Evolutionary conservation across 2,797 vertebrate species (phyloP).

Genomic region (Chelidonichthys spinosus): DNA sequence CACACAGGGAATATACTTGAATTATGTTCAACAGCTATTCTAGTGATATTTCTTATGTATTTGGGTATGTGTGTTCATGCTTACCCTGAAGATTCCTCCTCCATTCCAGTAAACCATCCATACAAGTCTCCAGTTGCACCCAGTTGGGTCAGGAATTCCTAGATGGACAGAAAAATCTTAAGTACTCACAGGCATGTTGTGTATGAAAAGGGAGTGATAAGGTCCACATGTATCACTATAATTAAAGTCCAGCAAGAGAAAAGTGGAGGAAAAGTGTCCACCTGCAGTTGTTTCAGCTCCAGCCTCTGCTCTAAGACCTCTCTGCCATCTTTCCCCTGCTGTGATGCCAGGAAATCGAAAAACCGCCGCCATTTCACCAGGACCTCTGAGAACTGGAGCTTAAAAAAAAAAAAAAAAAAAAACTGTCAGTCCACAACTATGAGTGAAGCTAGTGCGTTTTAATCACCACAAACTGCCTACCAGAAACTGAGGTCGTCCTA

Average conservation of each 20-base stretch:
- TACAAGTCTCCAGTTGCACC: constrained; percentile 86
- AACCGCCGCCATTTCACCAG: constrained; percentile 91
- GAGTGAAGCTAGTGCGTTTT: constrained; percentile 18
- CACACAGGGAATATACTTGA: neutral
- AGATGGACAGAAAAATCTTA: constrained; percentile 28
- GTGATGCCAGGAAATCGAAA: constrained; percentile 88
- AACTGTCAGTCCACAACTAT: constrained; percentile 17
- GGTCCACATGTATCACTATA: neutral
- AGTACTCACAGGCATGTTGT: neutral
- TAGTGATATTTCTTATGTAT: neutral
- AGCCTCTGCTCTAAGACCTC: constrained; percentile 85
- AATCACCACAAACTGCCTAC: constrained; percentile 76
- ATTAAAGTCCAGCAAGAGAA: constrained; percentile 1
- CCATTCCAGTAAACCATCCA: constrained; percentile 85
- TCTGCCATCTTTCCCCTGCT: constrained; percentile 84
- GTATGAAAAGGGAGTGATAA: neutral
- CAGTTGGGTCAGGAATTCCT: constrained; percentile 87
- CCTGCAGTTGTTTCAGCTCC: constrained; percentile 89
- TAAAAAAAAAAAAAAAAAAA: constrained; percentile 19
- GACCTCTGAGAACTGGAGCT: constrained; percentile 93
- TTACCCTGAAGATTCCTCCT: constrained; percentile 78
- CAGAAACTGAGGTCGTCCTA: constrained; percentile 93
- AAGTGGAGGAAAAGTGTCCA: constrained; percentile 51
- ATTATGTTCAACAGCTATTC: neutral
- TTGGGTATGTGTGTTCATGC: constrained; percentile 2